Percentiles rank a stretch among this genome's conserved stretches.
These are phyloP conservation scores for Bombus confusus DNA, from an alignment of 1,140 invertebrate genomes.

Conservation along the genomic window DNA sequence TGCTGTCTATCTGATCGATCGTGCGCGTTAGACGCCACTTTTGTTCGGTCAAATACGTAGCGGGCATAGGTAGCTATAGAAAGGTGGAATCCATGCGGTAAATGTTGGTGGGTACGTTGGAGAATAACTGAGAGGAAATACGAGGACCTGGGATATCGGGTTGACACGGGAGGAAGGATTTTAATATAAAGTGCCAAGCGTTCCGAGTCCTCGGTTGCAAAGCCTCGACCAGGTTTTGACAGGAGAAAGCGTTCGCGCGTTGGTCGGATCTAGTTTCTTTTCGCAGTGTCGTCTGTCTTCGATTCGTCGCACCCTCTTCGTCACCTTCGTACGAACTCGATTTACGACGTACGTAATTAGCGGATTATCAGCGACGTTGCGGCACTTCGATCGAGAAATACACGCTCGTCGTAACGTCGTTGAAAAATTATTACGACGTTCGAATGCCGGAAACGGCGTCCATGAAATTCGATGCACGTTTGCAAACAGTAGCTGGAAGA, in stretches of 20 bases:
- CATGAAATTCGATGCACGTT: too few species aligned
- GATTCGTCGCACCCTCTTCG: background rate
- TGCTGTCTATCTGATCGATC: too few species aligned
- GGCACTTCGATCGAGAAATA: background rate
- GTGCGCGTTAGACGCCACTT: background rate
- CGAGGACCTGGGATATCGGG: conserved; percentile 7
- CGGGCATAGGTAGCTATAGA: background rate
- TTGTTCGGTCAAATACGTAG: background rate
- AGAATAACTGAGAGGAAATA: conserved; percentile 8
- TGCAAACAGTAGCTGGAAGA: too few species aligned
- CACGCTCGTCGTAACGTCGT: background rate
- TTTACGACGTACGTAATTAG: conserved; percentile 19
- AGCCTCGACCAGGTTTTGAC: conserved; percentile 20
- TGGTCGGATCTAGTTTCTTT: conserved; percentile 39
- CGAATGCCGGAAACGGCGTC: too few species aligned
- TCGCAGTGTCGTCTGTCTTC: conserved; percentile 23
- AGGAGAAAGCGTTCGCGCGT: conserved; percentile 24
- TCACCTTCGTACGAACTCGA: background rate
- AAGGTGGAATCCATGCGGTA: background rate
- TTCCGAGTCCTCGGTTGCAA: conserved; percentile 54
- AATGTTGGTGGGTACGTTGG: conserved; percentile 26
- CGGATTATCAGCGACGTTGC: background rate
- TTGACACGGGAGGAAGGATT: conserved; percentile 64
- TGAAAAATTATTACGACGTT: background rate
- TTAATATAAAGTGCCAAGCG: conserved; percentile 73